Conservation (phyloP, 2,113 vertebrate genomes). For the Hippocampus mohnikei region DNA sequence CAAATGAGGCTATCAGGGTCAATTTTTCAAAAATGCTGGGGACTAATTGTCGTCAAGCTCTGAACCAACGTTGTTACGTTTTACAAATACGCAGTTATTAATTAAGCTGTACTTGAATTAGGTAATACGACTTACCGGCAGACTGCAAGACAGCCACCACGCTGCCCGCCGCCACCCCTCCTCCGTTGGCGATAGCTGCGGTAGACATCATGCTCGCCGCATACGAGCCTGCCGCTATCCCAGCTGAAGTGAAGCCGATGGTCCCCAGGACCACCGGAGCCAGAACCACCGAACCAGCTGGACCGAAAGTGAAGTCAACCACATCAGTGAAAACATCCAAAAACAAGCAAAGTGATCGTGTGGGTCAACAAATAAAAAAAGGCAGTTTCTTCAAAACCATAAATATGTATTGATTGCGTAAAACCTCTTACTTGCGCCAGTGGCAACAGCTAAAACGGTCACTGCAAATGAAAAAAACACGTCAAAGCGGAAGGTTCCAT, state of each 20-base stretch:
- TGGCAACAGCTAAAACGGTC: fast-evolving
- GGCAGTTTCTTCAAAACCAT: neutral
- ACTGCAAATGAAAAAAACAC: conserved; percentile 11
- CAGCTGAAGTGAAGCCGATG: conserved; percentile 46
- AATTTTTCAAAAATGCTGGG: no score
- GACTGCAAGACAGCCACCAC: conserved; percentile 38
- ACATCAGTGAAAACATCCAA: neutral
- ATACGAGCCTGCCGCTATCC: conserved; percentile 39
- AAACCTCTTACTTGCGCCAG: conserved; percentile 19
- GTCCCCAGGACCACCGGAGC: conserved; percentile 30
- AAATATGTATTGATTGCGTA: neutral
- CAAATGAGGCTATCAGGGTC: no score
- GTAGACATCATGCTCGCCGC: conserved; percentile 52
- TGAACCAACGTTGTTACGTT: no score
- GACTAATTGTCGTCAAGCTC: no score
- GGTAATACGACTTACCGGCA: conserved; percentile 27
- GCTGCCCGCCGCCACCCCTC: conserved; percentile 42
- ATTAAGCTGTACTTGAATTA: no score
- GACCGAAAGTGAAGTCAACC: neutral
- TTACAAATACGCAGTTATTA: no score
- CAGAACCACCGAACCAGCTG: neutral
- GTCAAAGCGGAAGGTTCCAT: neutral
- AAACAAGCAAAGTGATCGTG: neutral
- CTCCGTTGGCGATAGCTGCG: conserved; percentile 47
- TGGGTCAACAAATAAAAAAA: neutral